phyloP scores from a whole-genome alignment of 1,140 invertebrate species.

The Drosophila parabipectinata region DNA sequence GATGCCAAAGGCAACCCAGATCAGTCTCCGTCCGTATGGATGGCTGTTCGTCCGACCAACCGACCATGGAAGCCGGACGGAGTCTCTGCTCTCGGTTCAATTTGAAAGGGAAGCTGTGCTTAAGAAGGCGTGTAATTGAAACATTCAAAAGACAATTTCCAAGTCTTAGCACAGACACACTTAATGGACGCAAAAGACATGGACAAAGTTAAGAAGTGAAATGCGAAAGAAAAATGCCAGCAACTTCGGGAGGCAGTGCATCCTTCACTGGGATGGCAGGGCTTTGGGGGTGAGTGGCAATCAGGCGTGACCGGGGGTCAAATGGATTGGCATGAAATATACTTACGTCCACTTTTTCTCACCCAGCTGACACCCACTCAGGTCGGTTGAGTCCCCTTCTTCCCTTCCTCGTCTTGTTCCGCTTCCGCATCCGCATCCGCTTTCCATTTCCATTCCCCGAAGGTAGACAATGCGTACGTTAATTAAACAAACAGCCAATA shows the following conservation, averaged over 20 bases:
- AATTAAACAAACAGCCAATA: slow-evolving; percentile 80
- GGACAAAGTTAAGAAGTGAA: slow-evolving; percentile 79
- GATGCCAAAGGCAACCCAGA: slow-evolving; percentile 37
- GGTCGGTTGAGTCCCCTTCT: neutral
- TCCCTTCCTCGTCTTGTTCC: neutral
- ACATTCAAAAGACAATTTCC: slow-evolving; percentile 84
- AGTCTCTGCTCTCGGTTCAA: slow-evolving; percentile 58
- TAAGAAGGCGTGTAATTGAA: slow-evolving; percentile 84
- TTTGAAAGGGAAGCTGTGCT: slow-evolving; percentile 84
- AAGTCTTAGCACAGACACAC: slow-evolving; percentile 84
- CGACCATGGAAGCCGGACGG: slow-evolving; percentile 34
- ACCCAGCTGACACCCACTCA: slow-evolving; percentile 15
- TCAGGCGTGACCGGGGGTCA: slow-evolving; percentile 73
- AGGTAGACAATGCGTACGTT: slow-evolving; percentile 66
- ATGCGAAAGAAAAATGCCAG: slow-evolving; percentile 80
- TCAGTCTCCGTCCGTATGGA: slow-evolving; percentile 36
- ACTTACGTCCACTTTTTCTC: slow-evolving; percentile 11
- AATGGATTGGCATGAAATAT: slow-evolving; percentile 69
- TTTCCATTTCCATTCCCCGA: slow-evolving; percentile 4
- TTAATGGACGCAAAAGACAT: slow-evolving; percentile 82
- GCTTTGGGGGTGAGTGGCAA: slow-evolving; percentile 43
- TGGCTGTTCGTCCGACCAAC: slow-evolving; percentile 28
- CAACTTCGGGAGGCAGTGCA: slow-evolving; percentile 38
- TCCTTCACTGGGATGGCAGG: slow-evolving; percentile 5
- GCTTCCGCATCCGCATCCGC: too few species aligned